Evolutionary conservation across 2,888 invertebrate genomes (phyloP).

Genomic region (Epinotia bilunana): DNA sequence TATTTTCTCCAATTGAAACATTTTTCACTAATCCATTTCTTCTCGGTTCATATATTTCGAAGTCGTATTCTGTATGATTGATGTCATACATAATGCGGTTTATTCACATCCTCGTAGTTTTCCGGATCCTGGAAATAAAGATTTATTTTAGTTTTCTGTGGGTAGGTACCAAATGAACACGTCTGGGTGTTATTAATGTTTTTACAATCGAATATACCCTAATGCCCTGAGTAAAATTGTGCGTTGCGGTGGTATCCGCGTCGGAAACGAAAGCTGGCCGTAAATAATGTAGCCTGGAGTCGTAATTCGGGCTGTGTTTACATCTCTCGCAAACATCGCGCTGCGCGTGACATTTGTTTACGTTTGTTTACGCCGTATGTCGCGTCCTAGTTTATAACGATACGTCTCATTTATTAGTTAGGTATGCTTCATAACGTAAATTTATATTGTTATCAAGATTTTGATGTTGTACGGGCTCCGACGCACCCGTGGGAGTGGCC

Average conservation of each 20-base stretch:
- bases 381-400: constrained; percentile 37
- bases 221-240: constrained; percentile 29
- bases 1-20: constrained; percentile 49
- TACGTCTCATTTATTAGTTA: constrained; percentile 39
- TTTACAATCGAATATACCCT: constrained; percentile 26
- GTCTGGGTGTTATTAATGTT: neutral
- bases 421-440: constrained; percentile 11
- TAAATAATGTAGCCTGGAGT: constrained; percentile 33
- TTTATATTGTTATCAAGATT: constrained; percentile 8
- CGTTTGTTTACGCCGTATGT: constrained; percentile 30
- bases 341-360: constrained; percentile 33
- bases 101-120: constrained; percentile 43
- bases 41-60: constrained; percentile 56
- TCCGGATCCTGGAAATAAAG: constrained; percentile 32
- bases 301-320: constrained; percentile 37
- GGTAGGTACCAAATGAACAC: neutral
- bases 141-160: neutral
- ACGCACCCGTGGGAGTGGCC: too few species aligned
- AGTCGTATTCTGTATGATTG: constrained; percentile 52
- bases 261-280: constrained; percentile 27
- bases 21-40: constrained; percentile 50
- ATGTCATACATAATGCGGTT: constrained; percentile 64
- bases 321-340: constrained; percentile 29
- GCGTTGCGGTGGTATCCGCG: neutral
- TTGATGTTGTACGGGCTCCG: neutral